Percentiles rank a stretch among this genome's conserved stretches.
phyloP scores from a whole-genome alignment of 1,140 invertebrate genomes.

The Leptopilina boulardi region DNA sequence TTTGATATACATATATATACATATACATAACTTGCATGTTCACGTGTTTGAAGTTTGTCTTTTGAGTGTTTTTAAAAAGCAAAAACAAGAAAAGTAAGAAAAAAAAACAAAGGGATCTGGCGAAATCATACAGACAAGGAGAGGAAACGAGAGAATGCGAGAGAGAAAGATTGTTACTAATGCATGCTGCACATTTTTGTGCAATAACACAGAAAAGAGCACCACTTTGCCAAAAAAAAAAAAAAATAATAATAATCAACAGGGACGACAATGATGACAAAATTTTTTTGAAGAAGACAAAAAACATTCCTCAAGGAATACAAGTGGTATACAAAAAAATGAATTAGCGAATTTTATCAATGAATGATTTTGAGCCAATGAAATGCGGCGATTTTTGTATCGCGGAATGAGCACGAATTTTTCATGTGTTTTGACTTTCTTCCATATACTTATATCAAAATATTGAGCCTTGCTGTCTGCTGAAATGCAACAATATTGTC shows the following conservation, averaged over 20 bases:
- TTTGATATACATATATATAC: no score
- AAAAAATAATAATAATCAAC: not conserved
- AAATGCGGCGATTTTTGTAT: not conserved
- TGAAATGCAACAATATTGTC: conserved; percentile 1
- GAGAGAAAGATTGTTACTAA: not conserved
- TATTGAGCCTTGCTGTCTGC: not conserved
- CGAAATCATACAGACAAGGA: not conserved
- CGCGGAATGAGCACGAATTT: conserved; percentile 7
- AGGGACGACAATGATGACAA: not conserved
- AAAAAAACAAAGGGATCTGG: not conserved
- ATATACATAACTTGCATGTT: not conserved
- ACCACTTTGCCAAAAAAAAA: not conserved
- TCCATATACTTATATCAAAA: not conserved
- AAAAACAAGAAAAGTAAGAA: not conserved
- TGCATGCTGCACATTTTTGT: conserved; percentile 12
- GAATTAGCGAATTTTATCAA: not conserved
- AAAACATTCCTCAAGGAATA: not conserved
- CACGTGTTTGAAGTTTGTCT: conserved; percentile 13
- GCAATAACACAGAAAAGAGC: not conserved
- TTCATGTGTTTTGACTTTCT: conserved; percentile 16
- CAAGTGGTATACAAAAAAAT: not conserved
- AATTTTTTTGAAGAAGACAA: not conserved
- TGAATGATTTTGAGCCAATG: not conserved
- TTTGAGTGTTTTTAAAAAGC: not conserved
- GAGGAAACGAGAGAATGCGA: not conserved